A percentile compares a stretch with the other conserved stretches of the same genome.
Evolutionary conservation across 2,113 vertebrate species (phyloP).

Genomic region (Cichladusa arquata): DNA sequence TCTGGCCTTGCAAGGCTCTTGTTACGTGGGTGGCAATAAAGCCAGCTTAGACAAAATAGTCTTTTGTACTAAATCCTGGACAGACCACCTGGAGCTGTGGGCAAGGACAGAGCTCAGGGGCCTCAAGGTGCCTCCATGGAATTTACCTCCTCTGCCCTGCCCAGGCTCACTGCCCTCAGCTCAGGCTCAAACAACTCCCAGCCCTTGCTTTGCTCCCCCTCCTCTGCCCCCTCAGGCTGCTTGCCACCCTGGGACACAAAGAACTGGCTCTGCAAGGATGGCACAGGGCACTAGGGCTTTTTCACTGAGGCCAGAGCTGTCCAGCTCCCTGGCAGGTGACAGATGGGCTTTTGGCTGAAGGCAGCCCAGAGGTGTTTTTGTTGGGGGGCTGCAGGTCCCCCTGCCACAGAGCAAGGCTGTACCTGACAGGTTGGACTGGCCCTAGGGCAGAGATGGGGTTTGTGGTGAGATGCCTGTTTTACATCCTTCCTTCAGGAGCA

Average conservation of each 20-base stretch:
- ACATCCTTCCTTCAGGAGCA: neutral
- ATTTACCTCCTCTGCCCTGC: neutral
- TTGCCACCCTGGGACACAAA: neutral
- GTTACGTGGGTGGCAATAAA: neutral
- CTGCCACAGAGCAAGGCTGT: neutral
- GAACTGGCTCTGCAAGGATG: neutral
- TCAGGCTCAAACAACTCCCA: neutral
- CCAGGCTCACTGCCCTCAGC: neutral
- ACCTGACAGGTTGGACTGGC: neutral
- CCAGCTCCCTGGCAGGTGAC: neutral
- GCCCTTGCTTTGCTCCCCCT: neutral
- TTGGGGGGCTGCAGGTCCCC: neutral
- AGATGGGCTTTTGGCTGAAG: neutral
- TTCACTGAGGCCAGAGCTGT: neutral
- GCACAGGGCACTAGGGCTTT: neutral
- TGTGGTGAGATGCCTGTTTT: neutral
- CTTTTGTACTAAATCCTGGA: neutral
- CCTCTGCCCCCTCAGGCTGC: neutral
- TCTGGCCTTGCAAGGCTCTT: neutral
- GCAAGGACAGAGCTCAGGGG: neutral
- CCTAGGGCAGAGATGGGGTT: neutral
- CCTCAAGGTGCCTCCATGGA: neutral
- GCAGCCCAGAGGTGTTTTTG: neutral
- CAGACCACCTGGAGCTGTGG: neutral
- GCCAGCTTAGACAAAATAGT: conserved; percentile 14